Base-by-base conservation (phyloP, 2,797 vertebrate genomes). In the Phrynocephalus forsythii region DNA sequence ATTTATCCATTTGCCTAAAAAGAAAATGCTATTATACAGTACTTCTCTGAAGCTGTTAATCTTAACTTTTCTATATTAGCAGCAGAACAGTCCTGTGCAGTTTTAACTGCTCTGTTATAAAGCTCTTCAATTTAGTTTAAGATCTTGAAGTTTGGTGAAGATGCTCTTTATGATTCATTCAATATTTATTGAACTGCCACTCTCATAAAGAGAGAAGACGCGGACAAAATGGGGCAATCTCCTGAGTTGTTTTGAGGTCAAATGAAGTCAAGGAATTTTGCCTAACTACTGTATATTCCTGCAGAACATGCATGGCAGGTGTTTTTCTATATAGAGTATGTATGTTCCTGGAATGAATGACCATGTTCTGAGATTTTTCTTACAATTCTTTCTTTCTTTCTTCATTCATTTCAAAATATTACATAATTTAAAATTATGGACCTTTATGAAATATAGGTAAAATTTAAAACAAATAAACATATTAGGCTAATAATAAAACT, bases 1-100 rank as follows among this genome's bases (percentile, higher is more conserved):
- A n/a, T 69, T 72, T n/a, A 86, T 80, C 15, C 20, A 68, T 38
- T 73, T 73, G 30, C 33, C 38, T 63, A 84, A 84, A n/a, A 72
- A 72, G 18, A 0, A 68, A 75, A 4, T 44, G 3, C 38, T 44
- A 44, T 44, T 44, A 44, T 44, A 44, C 3, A 44, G 38, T 44
- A 44, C 38, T 44, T 79, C 13, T 15, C 30, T 30, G 79, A 63
- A 68, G 28, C 0, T 71, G 52, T 72, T 33, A 28, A 66, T 75
- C 60, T 67, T 22, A 44, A 26, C 50, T 8, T 71, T 26, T 80
- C 60, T 72, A 18, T 63, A 48, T 33, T 22, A 30, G 30, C 52
- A 20, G 30, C 24, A 71, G 76, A 26, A 44, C 26, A 11, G 20
- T 44, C 18, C 38, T 73, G 26, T 48, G 7, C 8, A 24, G 18